Base-by-base conservation (phyloP, 2,888 invertebrate species). In the Cerastoderma edule region DNA sequence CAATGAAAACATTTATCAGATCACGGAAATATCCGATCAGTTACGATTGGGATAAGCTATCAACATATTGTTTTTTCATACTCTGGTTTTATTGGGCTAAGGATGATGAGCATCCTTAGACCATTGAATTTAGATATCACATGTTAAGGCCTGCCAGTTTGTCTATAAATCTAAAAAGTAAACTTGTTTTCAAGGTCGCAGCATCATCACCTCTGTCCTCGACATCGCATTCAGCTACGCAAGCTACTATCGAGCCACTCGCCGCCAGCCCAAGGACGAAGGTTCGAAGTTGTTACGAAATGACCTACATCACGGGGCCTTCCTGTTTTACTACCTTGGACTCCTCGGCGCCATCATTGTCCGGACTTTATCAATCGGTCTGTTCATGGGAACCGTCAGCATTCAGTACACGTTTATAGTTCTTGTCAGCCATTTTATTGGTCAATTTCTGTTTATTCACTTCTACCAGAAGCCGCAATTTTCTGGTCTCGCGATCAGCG, bases 301-400 rank as follows among this genome's bases (percentile, higher is more conserved):
- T 4, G 60, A 60, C 22, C 35, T 60, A 10, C 32, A 60, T 39
- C 10, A 8, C 13, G 35, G n/a, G 10, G 60, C 39, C 3, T 60
- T 60, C 27, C 1, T 39, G 2, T 60, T 60, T 27, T 60, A 60
- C 24, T 60, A 60, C 60, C 39, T 60, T n/a, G 60, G 39, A 19
- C 39, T 60, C 24, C 60, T 60, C 2, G 60, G 60, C 10, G 60
- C 60, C n/a, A 44, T 60, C 16, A 32, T 60, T n/a, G 60, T 60
- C 19, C 60, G 60, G 19, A 32, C 39, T 22, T 33, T 60, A 19
- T 33, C 33, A 24, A 60, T 60, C 10, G 60, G 60, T 24, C 60
- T 60, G 22, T 60, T 60, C 24, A 33, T 39, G 8, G 60, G 60
- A 35, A 35, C 39, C 22, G 60, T 60, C 22, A 60, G 60, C 30